Conservation (phyloP, 2,113 vertebrate genomes). For the Tretioscincus oriximinensis region DNA sequence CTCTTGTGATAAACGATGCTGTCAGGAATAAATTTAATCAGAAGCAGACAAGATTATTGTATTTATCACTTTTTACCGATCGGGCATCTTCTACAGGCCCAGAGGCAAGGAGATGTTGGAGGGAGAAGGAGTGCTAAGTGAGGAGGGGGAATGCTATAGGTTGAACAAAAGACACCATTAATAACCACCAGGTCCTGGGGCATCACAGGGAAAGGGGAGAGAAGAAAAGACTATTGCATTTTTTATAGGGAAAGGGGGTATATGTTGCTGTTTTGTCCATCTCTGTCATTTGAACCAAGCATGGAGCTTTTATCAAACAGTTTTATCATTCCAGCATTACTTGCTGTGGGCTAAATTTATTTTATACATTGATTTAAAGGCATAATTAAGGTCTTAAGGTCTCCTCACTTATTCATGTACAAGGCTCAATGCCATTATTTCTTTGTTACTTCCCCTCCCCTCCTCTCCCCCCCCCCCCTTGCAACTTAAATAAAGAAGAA, state of each 20-base stretch:
- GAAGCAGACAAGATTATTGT: conserved; percentile 52
- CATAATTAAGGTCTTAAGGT: conserved; percentile 25
- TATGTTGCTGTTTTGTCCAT: not conserved
- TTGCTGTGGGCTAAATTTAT: conserved; percentile 23
- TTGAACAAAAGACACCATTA: conserved; percentile 36
- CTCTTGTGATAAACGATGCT: conserved; percentile 61
- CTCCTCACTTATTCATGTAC: not conserved
- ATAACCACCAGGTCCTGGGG: conserved; percentile 25
- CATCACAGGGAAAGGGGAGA: not conserved
- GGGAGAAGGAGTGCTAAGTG: conserved; percentile 2
- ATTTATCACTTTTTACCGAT: conserved; percentile 53
- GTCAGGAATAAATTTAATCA: conserved; percentile 59
- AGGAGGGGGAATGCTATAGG: not conserved
- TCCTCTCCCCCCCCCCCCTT: not conserved
- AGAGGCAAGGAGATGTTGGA: not conserved
- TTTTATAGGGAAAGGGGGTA: not conserved
- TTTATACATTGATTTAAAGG: conserved; percentile 36
- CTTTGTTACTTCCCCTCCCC: not conserved
- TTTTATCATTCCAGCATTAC: conserved; percentile 9
- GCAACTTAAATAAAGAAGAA: conserved; percentile 16
- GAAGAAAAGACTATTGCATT: not conserved
- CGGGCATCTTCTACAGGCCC: conserved; percentile 8
- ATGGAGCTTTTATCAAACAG: conserved; percentile 10
- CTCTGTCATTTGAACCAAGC: not conserved
- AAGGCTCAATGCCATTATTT: conserved; percentile 3